Evolutionary conservation across 2,797 vertebrate species (phyloP).

Genomic region (Phyllotis vaccarum): DNA sequence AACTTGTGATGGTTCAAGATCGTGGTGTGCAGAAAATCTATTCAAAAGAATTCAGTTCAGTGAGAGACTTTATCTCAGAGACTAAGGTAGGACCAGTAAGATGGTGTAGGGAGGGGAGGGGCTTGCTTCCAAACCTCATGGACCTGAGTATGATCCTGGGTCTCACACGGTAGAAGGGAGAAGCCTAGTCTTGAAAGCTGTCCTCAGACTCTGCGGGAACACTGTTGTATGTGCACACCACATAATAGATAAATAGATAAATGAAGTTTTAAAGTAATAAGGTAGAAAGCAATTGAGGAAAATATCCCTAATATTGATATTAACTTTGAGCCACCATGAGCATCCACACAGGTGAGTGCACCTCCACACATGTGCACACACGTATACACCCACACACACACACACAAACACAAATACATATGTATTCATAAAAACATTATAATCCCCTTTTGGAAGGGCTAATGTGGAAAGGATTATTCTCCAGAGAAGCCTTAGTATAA

Average conservation of each 20-base stretch:
- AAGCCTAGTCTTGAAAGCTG: neutral
- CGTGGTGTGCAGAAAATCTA: neutral
- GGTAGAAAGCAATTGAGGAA: neutral
- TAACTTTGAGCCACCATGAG: neutral
- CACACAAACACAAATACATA: neutral
- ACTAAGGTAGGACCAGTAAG: neutral
- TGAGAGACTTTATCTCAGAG: neutral
- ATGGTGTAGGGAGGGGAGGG: too few relatives aligned
- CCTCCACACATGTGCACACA: neutral
- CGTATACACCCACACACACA: neutral
- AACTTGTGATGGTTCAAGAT: neutral
- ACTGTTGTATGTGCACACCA: neutral
- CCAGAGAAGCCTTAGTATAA: neutral
- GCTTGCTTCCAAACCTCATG: neutral
- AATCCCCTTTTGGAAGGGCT: conserved; percentile 4
- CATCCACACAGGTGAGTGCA: neutral
- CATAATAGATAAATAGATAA: neutral
- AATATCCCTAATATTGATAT: neutral
- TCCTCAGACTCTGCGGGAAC: neutral
- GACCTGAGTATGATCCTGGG: neutral
- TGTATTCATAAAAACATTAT: conserved; percentile 1
- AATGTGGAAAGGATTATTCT: neutral
- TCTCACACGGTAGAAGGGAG: neutral
- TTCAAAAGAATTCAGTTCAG: neutral
- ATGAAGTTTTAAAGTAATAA: neutral